These are phyloP conservation scores for Drosophila lini DNA, from an alignment of 1,140 invertebrate genomes.

Conservation along the genomic window DNA sequence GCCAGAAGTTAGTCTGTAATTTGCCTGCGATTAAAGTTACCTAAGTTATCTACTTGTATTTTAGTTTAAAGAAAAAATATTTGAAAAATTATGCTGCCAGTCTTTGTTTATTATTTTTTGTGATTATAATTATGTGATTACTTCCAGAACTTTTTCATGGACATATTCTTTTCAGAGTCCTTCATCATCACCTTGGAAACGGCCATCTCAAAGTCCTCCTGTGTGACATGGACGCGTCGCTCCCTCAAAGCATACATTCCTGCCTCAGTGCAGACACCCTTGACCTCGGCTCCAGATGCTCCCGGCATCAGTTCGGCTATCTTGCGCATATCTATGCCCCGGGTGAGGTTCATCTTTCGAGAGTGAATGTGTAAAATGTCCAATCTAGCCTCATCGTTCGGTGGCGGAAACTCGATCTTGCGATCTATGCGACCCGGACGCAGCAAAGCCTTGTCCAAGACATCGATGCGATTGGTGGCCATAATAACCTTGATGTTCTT, in stretches of 20 bases:
- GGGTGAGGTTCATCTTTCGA: constrained; percentile 99
- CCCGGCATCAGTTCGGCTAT: constrained; percentile 99
- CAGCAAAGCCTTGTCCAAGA: constrained; percentile 97
- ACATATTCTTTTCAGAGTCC: constrained; percentile 99
- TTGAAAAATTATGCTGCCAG: neutral
- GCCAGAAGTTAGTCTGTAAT: constrained; percentile 32
- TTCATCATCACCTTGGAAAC: constrained; percentile 99
- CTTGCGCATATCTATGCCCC: constrained; percentile 98
- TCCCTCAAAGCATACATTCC: constrained; percentile 99
- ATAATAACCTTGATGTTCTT: constrained; percentile 99
- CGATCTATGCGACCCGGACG: constrained; percentile 99
- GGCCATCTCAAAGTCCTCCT: constrained; percentile 99
- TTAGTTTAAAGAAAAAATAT: neutral
- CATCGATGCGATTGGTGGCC: constrained; percentile 99
- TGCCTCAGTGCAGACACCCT: constrained; percentile 99
- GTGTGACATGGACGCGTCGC: constrained; percentile 99
- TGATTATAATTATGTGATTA: constrained; percentile 85
- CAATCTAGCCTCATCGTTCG: constrained; percentile 98
- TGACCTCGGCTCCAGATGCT: constrained; percentile 99
- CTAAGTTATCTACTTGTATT: neutral
- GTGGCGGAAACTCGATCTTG: constrained; percentile 99
- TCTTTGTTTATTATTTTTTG: constrained; percentile 1
- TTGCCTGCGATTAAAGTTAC: constrained; percentile 20
- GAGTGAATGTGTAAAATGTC: constrained; percentile 99
- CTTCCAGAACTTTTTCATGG: constrained; percentile 99